Conservation (phyloP, 2,113 vertebrate genomes). For the Takifugu bimaculatus region DNA sequence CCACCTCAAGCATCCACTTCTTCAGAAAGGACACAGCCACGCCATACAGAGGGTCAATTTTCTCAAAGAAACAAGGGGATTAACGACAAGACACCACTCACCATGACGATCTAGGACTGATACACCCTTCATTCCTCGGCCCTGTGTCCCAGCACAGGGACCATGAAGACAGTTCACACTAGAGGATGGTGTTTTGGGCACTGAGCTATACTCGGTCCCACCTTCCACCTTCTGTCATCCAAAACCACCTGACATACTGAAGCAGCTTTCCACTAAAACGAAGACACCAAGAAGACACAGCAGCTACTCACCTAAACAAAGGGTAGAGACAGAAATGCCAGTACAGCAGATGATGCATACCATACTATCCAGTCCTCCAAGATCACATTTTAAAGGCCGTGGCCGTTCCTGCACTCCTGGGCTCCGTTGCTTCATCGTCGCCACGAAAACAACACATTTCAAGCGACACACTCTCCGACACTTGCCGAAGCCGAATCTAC, state of each 20-base stretch:
- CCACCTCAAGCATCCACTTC: conserved; percentile 46
- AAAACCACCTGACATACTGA: conserved; percentile 48
- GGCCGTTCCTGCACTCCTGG: conserved; percentile 17
- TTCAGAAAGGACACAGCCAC: conserved; percentile 63
- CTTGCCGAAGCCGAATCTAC: conserved; percentile 44
- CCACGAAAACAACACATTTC: conserved; percentile 46
- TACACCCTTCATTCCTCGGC: conserved; percentile 45
- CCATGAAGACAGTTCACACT: conserved; percentile 58
- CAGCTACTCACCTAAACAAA: conserved; percentile 51
- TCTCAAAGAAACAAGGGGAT: conserved; percentile 40
- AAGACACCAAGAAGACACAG: conserved; percentile 56
- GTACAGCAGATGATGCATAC: conserved; percentile 46
- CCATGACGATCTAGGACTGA: conserved; percentile 63
- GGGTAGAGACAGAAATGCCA: conserved; percentile 41
- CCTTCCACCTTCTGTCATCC: conserved; percentile 35
- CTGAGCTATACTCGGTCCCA: conserved; percentile 66
- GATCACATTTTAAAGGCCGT: conserved; percentile 21
- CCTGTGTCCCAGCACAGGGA: conserved; percentile 52
- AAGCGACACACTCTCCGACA: conserved; percentile 37
- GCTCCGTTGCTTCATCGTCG: conserved; percentile 11
- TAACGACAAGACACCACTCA: conserved; percentile 48
- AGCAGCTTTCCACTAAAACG: conserved; percentile 44
- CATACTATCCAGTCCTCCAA: conserved; percentile 32
- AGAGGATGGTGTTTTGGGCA: conserved; percentile 49
- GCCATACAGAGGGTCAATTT: conserved; percentile 50